Percentiles rank a stretch among this genome's conserved stretches.
These are phyloP conservation scores for Typhlichthys subterraneus DNA, from an alignment of 2,797 vertebrate species.

Conservation along the genomic window DNA sequence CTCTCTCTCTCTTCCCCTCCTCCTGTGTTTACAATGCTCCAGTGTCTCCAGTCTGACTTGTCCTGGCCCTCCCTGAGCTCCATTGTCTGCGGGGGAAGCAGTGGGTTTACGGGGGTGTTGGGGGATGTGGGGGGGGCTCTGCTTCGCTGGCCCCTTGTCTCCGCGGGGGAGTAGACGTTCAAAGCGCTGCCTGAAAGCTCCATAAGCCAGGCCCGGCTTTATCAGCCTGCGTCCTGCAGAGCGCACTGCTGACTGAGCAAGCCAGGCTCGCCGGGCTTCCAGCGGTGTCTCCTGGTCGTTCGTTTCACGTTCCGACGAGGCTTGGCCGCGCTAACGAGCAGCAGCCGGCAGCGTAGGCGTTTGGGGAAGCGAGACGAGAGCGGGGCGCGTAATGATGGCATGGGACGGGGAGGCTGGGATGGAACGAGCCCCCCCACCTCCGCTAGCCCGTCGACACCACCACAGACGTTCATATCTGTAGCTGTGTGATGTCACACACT, in stretches of 20 bases:
- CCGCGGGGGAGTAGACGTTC: constrained; percentile 18
- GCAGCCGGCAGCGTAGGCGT: background rate
- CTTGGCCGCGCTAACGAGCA: constrained; percentile 15
- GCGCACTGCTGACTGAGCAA: constrained; percentile 22
- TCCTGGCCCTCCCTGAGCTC: background rate
- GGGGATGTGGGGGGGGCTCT: background rate
- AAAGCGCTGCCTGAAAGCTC: constrained; percentile 32
- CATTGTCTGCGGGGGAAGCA: constrained; percentile 1
- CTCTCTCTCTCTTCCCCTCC: background rate
- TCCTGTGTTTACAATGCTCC: background rate
- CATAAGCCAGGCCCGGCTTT: constrained; percentile 29
- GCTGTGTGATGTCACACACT: too few relatives aligned
- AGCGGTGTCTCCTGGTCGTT: background rate
- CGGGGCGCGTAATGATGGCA: too few relatives aligned
- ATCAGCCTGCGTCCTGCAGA: constrained; percentile 11
- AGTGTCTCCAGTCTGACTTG: constrained; percentile 3
- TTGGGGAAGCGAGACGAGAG: too few relatives aligned
- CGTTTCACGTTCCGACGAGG: constrained; percentile 26
- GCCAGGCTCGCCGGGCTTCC: background rate
- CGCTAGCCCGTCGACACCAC: too few relatives aligned
- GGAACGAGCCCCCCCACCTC: too few relatives aligned
- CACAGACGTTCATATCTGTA: too few relatives aligned
- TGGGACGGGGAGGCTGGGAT: too few relatives aligned
- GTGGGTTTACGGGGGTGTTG: background rate
- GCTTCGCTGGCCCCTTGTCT: constrained; percentile 6